Base-by-base conservation (phyloP, 2,113 vertebrate genomes). In the Anarhynchus alexandrinus region DNA sequence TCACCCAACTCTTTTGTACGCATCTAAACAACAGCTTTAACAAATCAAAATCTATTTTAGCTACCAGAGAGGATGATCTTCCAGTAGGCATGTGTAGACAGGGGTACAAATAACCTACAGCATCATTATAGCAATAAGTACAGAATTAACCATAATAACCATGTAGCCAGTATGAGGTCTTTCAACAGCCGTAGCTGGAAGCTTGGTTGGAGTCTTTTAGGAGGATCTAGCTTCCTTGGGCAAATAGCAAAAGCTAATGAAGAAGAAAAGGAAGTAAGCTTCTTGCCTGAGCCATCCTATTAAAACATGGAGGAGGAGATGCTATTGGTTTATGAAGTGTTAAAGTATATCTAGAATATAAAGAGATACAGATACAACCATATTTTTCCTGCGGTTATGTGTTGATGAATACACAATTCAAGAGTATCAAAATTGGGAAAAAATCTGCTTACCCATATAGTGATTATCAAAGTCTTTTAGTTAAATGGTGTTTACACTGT, bases 41-140 rank as follows among this genome's bases (percentile, higher is more conserved):
- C n/a, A 59, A 76, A 96, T 91, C 79, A 90, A 96, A 94, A 81
- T 91, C 62, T 82, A 11, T 94, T 95, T 64, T 88, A 90, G 88
- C 66, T 96, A 82, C 72, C 77, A 95, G 55, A 97, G 94, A 83
- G 73, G 67, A 90, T 85, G 88, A 29, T 87, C 42, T 89, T 77
- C 69, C 86, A 72, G 81, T 32, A 90, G 51, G 12, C 10, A 8
- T 52, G 34, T 9, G 1, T 69, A 95, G 88, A 90, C 58, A 87
- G n/a, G 49, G 79, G 72, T 73, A 94, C 81, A 97, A 94, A 96
- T 97, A 95, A 65, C 51, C 14, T 38, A 25, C 14, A 96, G n/a
- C 38, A 38, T 69, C 20, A n/a, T 66, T 84, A 14, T 15, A 74
- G 59, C 2, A 0, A 8, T 43, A 34, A 17, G 9, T 86, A 29